Base-by-base conservation (phyloP, 23 tunicate species). In the Halocynthia roretzi region DNA sequence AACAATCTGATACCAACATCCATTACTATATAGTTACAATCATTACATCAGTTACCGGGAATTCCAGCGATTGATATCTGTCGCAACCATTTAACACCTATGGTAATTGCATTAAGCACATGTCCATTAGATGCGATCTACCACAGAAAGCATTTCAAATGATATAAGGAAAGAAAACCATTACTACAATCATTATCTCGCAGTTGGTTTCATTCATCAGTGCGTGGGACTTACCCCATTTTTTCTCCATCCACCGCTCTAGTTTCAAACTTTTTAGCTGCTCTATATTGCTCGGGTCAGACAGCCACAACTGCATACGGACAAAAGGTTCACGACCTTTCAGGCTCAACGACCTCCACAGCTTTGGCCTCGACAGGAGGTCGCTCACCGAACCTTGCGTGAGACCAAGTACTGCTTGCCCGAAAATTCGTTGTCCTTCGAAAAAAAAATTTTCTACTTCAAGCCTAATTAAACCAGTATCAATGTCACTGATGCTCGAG, bases 321-420 rank as follows among this genome's bases (percentile, higher is more conserved):
- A 84, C 71, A 51, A 84, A 84, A 8, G 88, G 88, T 69, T 84
- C 88, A 18, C 88, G 82, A 11, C 88, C 88, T 70, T 84, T 84
- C 83, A 84, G 31, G 61, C 88, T 84, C 49, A 84, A 71, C 4
- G 78, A 49, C 49, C 71, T 56, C 88, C 88, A 84, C 31, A 60
- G 51, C 60, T 84, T 84, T 0, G 88, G 88, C 50, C 81, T 77
- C 8, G 88, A 84, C 5, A 84, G 78, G 51, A 84, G 56, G 56
- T 84, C 88, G 23, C 88, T 84, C 7, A 84, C 88, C 5, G 88
- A 84, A 11, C 88, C 88, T 58, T 84, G 88, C 11, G 88, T 84
- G 62, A 84, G 56, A n/a, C 88, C 88, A 0, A 84, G 56, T 0
- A 84, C 82, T 40, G 83, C 88, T 77, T 84, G 88, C 8, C 88